Conservation (phyloP, 2,797 vertebrate genomes). For the Cirrhinus molitorella region DNA sequence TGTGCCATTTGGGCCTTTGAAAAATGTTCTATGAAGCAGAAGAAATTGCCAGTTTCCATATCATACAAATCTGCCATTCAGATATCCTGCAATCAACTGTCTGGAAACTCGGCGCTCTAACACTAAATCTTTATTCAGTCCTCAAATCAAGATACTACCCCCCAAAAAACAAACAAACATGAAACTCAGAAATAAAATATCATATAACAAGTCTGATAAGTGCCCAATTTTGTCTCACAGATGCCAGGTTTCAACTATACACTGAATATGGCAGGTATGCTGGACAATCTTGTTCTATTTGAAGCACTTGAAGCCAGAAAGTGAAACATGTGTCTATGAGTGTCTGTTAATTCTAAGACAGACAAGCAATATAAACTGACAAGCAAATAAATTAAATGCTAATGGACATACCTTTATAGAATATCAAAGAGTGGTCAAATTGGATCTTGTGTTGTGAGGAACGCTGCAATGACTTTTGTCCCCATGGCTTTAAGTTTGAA, state of each 20-base stretch:
- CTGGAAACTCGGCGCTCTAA: constrained; percentile 43
- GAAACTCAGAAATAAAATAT: not conserved
- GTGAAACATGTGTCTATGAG: not conserved
- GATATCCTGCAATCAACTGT: constrained; percentile 63
- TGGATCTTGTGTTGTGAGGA: not conserved
- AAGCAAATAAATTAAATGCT: not conserved
- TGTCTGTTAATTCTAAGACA: not conserved
- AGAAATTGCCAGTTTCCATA: constrained; percentile 79
- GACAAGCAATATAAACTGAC: not conserved
- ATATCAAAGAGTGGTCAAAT: not conserved
- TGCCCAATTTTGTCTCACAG: constrained; percentile 16
- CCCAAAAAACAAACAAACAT: not conserved
- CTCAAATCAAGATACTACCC: constrained; percentile 37
- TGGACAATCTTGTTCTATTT: not conserved
- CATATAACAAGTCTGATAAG: not conserved
- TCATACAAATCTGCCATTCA: constrained; percentile 67
- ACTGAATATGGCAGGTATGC: not conserved
- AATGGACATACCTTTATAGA: not conserved
- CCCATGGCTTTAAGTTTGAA: not conserved
- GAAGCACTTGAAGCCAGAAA: not conserved
- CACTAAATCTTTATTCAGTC: constrained; percentile 57
- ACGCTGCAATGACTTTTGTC: not conserved
- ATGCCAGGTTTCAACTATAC: not conserved
- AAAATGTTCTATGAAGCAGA: constrained; percentile 80
- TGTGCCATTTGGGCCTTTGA: constrained; percentile 82